Evolutionary conservation across 1,140 invertebrate species (phyloP), one percentile per base, ranked within the genome.

Genomic region (Lineus longissimus): DNA sequence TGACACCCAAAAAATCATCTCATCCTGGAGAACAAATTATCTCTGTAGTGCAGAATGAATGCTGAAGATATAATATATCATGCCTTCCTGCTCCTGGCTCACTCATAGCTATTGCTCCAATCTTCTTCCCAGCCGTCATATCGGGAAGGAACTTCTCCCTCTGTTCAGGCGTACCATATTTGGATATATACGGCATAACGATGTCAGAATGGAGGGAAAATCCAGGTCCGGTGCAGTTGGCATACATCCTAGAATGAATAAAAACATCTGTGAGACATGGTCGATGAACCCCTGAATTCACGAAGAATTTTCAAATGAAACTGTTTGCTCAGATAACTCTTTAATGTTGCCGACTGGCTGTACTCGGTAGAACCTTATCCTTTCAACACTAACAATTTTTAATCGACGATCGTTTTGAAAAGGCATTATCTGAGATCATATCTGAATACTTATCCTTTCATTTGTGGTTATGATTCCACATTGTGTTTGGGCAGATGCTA

Each of bases 41-140:
- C n/a, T n/a, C n/a, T n/a, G n/a, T n/a, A n/a, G n/a, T n/a, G n/a
- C n/a, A n/a, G n/a, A 36, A 36, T 36, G 33, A 36, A 36, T 7
- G 33, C 6, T 36, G 6, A 36, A 36, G 15, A 7, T 4, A 7
- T 15, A 36, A 15, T 36, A 36, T 4, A 36, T 36, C 15, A 15
- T 66, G 82, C 81, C 82, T 84, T 41, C 83, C 83, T 60, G 83
- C 83, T 9, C 78, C 79, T 11, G 83, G 83, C 61, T 84, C 83
- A 55, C 82, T 80, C 82, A 84, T 84, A 51, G 79, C 83, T 61
- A 84, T 83, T 7, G 83, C 82, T 55, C 80, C 78, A 60, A 84
- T 83, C 63, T 75, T 78, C 55, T 72, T 76, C 0, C 84, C 84
- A 22, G 80, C 77, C 29, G 72, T 73, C 79, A 84, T 81, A 59